Evolutionary conservation across 2,888 invertebrate genomes (phyloP), one percentile per base, ranked within the genome.

Genomic region (Crematogaster levior): DNA sequence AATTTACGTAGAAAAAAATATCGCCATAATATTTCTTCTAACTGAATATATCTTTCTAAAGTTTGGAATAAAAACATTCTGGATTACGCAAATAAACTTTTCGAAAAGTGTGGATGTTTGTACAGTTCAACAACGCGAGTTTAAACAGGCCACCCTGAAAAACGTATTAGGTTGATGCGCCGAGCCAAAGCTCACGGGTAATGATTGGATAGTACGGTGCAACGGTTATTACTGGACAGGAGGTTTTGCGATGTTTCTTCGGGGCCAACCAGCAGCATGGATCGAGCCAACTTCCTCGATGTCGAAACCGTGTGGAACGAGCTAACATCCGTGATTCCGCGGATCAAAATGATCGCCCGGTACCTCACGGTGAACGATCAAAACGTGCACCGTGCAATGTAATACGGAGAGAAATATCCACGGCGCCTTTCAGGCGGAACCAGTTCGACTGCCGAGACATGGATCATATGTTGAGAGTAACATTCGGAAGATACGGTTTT

Each of bases 81-180:
- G 9, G n/a, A 37, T 65, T 18, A 53, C 18, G 6, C 9, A 24
- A 37, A 73, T 34, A 34, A 37, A 6, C n/a, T n/a, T 73, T 18
- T 10, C 18, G 56, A 21, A 21, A 15, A 10, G 27, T 21, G 43
- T 21, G 68, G 30, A 56, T 60, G 61, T 61, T 73, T 53, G 40
- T 24, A 10, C 10, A 10, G 9, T 4, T 12, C 5, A 48, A 27
- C 61, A 24, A 1, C 27, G 74, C 48, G 21, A 40, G 48, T 82
- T 84, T 77, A 82, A 81, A 65, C 63, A 85, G 91, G 91, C 91
- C 91, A 92, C 92, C 91, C 90, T 92, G 92, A 86, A 91, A 90
- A 87, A 81, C 88, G 82, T 91, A 91, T 91, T 91, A 91, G 91
- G 86, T 88, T 91, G 89, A 90, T 90, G 92, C 77, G 74, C 83